These are phyloP conservation scores for Rhinella marina DNA, from an alignment of 2,797 vertebrate species.

Conservation along the genomic window DNA sequence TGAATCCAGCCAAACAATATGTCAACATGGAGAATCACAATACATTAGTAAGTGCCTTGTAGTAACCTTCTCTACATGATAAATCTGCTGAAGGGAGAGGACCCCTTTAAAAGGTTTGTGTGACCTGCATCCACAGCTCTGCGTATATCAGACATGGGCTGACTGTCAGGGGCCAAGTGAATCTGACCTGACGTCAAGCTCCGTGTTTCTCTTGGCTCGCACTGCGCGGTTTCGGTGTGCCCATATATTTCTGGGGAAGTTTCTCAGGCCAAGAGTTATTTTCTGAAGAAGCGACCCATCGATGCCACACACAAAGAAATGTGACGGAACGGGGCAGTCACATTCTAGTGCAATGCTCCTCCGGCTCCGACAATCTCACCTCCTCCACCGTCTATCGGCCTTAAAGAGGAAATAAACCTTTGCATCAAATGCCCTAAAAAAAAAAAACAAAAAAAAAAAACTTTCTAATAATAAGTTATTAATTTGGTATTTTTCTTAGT, in stretches of 20 bases:
- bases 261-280: background rate
- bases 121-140: background rate
- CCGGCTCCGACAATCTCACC: background rate
- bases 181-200: background rate
- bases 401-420: too few relatives aligned
- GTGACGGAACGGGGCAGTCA: too few relatives aligned
- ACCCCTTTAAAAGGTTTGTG: too few relatives aligned
- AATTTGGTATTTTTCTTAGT: too few relatives aligned
- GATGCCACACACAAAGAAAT: background rate
- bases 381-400: background rate
- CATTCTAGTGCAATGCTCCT: background rate
- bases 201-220: slow-evolving; percentile 2
- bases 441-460: too few relatives aligned
- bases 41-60: too few relatives aligned
- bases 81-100: background rate
- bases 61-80: too few relatives aligned
- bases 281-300: background rate
- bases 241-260: slow-evolving; percentile 8
- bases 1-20: too few relatives aligned
- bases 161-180: background rate
- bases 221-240: background rate
- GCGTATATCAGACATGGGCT: too few relatives aligned
- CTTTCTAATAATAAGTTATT: too few relatives aligned
- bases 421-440: too few relatives aligned
- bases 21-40: background rate